phyloP scores from a whole-genome alignment of 2,797 vertebrate genomes.

The Syngnathus acus region DNA sequence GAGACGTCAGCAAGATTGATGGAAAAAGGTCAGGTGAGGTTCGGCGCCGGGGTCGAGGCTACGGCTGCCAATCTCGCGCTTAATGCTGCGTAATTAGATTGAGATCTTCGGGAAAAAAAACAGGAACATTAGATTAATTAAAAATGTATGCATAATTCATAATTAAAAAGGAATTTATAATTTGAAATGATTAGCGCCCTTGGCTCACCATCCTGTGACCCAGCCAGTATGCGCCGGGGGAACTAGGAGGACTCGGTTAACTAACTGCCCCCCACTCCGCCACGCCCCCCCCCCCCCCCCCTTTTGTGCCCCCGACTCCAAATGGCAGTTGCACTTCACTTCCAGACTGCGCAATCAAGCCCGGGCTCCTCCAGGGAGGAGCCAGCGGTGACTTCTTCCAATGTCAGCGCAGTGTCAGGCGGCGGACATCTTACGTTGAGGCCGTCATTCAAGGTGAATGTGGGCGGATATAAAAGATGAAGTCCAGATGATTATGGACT shows the following conservation, averaged over 20 bases:
- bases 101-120: conserved; percentile 69
- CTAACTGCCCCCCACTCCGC: conserved; percentile 55
- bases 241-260: conserved; percentile 57
- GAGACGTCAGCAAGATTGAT: conserved; percentile 67
- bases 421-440: conserved; percentile 59
- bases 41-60: conserved; percentile 59
- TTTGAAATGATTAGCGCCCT: conserved; percentile 76
- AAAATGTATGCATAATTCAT: conserved; percentile 83
- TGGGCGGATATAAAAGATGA: conserved; percentile 32
- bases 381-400: conserved; percentile 53
- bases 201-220: conserved; percentile 65
- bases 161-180: conserved; percentile 81
- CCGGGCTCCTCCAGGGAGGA: conserved; percentile 55
- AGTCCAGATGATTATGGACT: conserved; percentile 34
- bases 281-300: conserved; percentile 22
- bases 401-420: conserved; percentile 66
- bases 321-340: conserved; percentile 52
- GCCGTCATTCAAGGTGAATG: conserved; percentile 52
- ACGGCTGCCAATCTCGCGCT: conserved; percentile 65
- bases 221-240: conserved; percentile 47
- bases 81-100: conserved; percentile 78
- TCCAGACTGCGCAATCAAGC: conserved; percentile 68
- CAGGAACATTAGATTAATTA: conserved; percentile 81
- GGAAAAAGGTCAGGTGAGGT: conserved; percentile 64
- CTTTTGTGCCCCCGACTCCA: conserved; percentile 41